Evolutionary conservation across 2,888 invertebrate genomes (phyloP), one percentile per base, ranked within the genome.

Genomic region (Melieria omissa): DNA sequence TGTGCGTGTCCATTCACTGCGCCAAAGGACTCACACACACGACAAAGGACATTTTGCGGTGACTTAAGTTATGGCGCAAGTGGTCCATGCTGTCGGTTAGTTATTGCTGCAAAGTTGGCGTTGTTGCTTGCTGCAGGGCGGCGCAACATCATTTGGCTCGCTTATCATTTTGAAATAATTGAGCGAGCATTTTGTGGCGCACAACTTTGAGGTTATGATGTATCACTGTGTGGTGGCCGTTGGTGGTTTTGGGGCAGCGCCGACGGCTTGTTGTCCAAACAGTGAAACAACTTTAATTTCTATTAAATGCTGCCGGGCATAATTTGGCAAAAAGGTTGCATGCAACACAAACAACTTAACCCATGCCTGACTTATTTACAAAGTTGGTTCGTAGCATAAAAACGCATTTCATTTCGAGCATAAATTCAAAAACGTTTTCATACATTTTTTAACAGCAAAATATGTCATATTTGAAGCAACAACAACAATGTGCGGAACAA

Each of bases 241-340:
- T 29, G 29, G 29, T 29, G 29, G 29, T 29, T 29, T 29, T 29
- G 29, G 29, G 29, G 29, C 29, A 29, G 29, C 29, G 29, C 29
- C 29, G 29, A 29, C 29, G 29, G 29, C 29, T 29, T 29, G 29
- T 29, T 29, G 29, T 29, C 29, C 29, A 29, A 29, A 29, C 29
- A 29, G 29, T 29, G 29, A 3, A 29, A 29, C 29, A 67, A 67
- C 67, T 67, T 67, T 67, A 67, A 67, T 61, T 49, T 49, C n/a
- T 14, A 44, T 58, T 61, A 61, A 67, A 67, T 52, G 67, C 67
- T 14, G 41, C 49, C 44, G 67, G 67, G 67, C 12, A 29, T 58
- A 67, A 16, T 67, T 67, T 67, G 60, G 46, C 49, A 67, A 29
- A 29, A 29, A 29, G 29, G 29, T 29, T 29, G 29, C 29, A 29